Percentiles rank a stretch among this genome's conserved stretches.
Conservation (phyloP, 2,113 vertebrate genomes). For the Chloebia gouldiae region DNA sequence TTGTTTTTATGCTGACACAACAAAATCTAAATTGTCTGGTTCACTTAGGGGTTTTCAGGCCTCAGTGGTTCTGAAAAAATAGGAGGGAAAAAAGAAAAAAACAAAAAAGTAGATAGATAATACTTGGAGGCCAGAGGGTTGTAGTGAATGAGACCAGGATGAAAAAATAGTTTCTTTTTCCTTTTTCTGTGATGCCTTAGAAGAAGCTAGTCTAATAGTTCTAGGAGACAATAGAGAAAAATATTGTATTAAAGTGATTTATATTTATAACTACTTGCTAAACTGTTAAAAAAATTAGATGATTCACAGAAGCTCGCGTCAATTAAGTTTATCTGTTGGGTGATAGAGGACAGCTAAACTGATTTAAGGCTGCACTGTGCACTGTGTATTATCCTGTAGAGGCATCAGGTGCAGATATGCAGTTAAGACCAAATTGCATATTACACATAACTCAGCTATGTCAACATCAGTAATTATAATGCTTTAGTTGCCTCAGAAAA, state of each 20-base stretch:
- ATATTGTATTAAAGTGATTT: background rate
- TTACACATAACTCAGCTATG: background rate
- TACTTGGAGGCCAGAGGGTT: background rate
- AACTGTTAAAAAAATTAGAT: background rate
- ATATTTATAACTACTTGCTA: background rate
- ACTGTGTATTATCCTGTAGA: background rate
- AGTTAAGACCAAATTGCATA: background rate
- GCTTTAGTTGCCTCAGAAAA: background rate
- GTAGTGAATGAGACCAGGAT: background rate
- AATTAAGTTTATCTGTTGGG: background rate
- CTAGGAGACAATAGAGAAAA: background rate
- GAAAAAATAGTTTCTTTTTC: background rate
- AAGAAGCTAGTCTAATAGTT: background rate
- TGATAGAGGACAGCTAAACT: background rate
- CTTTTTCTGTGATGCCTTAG: background rate
- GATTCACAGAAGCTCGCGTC: background rate
- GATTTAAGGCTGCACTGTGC: background rate
- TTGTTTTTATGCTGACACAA: slow-evolving; percentile 67
- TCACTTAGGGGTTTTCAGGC: slow-evolving; percentile 50
- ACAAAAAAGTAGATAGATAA: background rate
- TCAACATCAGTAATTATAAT: background rate
- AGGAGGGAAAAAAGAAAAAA: background rate
- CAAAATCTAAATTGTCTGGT: slow-evolving; percentile 47
- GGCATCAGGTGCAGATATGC: background rate
- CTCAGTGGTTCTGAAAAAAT: slow-evolving; percentile 38